Base-by-base conservation (phyloP, 1,140 invertebrate species). In the Littorina saxatilis region DNA sequence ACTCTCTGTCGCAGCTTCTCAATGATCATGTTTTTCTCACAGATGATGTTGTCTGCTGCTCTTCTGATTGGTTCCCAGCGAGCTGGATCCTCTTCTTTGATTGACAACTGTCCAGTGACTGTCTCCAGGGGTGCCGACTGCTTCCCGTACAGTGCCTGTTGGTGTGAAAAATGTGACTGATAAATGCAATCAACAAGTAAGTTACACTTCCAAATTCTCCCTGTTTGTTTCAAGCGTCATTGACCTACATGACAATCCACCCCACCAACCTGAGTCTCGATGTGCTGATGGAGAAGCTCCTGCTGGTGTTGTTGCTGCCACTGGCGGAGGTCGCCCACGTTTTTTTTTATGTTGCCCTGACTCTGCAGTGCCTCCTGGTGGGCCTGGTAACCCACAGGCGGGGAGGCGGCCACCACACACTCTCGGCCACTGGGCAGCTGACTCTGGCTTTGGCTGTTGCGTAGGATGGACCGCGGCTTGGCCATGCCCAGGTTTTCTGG, bases 21-120 rank as follows among this genome's bases (percentile, higher is more conserved):
- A 79, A 90, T 89, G 43, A 89, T 84, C 74, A 85, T 84, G 82
- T 90, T 87, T 66, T 90, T 90, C 73, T 90, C 89, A 52, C 83
- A 79, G 73, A 89, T 89, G 32, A 89, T 88, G 55, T 82, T 87
- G 82, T 90, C 89, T 32, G 89, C 89, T 11, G 89, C 88, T 47
- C 83, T 74, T 29, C 85, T 82, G n/a, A 89, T 82, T 1, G 87
- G 85, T 50, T 86, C 85, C 87, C 86, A 87, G 55, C 85, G 82
- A 13, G 86, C 58, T 2, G 83, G 68, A 40, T 83, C 78, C 43
- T 89, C 84, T 47, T 84, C 81, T 27, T 78, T 78, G 15, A 63
- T 7, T 35, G 27, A 50, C 55, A 78, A 39, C 76, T 78, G 76
- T 4, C 58, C 55, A 5, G 66, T 39, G 55, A 78, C 4, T 27